Conservation (phyloP, 2,797 vertebrate genomes). For the Megaceryle alcyon region DNA sequence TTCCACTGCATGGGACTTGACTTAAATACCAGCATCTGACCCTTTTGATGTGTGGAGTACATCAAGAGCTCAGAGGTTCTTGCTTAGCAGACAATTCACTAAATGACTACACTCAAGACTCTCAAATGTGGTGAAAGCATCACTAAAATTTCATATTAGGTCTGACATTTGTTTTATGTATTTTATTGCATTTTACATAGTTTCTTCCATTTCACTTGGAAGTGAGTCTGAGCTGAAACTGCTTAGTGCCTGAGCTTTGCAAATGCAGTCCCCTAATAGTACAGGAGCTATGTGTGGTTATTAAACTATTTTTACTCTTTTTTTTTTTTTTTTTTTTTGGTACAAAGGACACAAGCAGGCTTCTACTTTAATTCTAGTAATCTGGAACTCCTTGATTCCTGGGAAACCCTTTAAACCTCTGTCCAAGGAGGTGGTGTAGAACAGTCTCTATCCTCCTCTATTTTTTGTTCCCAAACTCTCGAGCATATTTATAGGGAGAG, state of each 20-base stretch:
- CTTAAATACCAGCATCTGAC: background rate
- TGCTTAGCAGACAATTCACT: background rate
- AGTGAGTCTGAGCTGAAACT: background rate
- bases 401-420: background rate
- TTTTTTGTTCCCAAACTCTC: constrained; percentile 13
- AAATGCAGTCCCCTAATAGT: background rate
- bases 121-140: background rate
- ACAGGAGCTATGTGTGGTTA: background rate
- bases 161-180: background rate
- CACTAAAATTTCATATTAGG: background rate
- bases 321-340: background rate
- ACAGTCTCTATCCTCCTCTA: background rate
- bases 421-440: background rate
- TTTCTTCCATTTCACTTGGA: background rate
- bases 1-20: background rate
- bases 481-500: constrained; percentile 78
- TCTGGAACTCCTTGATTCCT: background rate
- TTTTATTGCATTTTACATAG: background rate
- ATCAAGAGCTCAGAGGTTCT: background rate
- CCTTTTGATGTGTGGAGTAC: background rate
- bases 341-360: background rate
- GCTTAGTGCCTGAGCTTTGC: background rate
- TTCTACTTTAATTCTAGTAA: background rate
- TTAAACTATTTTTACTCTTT: background rate
- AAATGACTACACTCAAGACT: background rate